Conservation (phyloP, 2,113 vertebrate species). For the Noctilio leporinus region DNA sequence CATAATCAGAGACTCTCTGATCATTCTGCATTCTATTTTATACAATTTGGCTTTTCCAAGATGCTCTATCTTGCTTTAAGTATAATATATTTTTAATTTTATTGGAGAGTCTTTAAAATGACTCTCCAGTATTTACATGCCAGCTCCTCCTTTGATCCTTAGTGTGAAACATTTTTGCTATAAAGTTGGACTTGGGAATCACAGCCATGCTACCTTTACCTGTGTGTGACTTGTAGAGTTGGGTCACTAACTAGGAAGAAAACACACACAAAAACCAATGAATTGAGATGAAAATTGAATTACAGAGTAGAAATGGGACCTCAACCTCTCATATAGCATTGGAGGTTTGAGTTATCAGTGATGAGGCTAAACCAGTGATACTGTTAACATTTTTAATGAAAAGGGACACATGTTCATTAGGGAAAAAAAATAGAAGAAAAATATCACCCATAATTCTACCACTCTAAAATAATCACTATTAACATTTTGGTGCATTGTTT, state of each 20-base stretch:
- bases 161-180: not conserved
- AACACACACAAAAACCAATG: not conserved
- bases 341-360: not conserved
- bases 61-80: not conserved
- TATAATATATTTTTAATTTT: not conserved
- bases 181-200: not conserved
- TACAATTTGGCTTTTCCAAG: not conserved
- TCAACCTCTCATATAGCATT: not conserved
- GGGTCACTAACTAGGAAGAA: not conserved
- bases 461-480: not conserved
- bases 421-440: not conserved
- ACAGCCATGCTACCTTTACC: not conserved
- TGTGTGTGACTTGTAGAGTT: not conserved
- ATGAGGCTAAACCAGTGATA: not conserved
- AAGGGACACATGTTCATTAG: not conserved
- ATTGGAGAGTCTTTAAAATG: not conserved
- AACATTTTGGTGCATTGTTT: not conserved
- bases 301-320: not conserved
- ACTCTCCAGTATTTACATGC: not conserved
- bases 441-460: not conserved
- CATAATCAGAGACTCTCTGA: not conserved
- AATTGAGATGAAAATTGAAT: not conserved
- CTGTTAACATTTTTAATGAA: not conserved
- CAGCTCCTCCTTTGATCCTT: conserved; percentile 8
- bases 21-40: not conserved